A percentile compares a stretch with the other conserved stretches of the same genome.
Evolutionary conservation across 2,888 invertebrate genomes (phyloP).

Genomic region (Trilocha varians): DNA sequence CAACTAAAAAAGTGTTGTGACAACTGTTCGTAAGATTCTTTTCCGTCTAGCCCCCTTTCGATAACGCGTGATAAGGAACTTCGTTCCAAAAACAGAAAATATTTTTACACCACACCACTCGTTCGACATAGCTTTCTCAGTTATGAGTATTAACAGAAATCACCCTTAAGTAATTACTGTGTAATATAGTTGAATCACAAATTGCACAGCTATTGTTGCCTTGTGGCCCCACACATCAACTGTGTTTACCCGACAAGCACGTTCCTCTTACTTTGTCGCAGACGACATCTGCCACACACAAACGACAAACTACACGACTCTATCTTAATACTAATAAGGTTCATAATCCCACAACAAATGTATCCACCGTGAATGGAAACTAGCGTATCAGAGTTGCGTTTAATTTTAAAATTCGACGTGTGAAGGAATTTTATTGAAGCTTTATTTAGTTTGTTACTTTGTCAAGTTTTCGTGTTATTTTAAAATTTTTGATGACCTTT

Average conservation of each 20-base stretch:
- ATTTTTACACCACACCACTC: too few species aligned
- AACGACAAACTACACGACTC: slow-evolving; percentile 10
- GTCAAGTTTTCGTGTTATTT: slow-evolving; percentile 1
- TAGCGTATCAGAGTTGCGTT: slow-evolving; percentile 38
- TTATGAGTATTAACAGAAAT: slow-evolving; percentile 1
- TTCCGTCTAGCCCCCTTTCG: too few species aligned
- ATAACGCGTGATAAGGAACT: too few species aligned
- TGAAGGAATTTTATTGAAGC: slow-evolving; percentile 45
- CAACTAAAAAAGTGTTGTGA: too few species aligned
- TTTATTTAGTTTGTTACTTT: slow-evolving; percentile 28
- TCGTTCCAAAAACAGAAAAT: too few species aligned
- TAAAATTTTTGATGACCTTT: background rate
- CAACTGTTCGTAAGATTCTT: too few species aligned
- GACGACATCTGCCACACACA: slow-evolving; percentile 48
- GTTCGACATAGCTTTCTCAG: too few species aligned
- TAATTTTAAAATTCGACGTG: slow-evolving; percentile 53
- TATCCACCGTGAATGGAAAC: slow-evolving; percentile 16
- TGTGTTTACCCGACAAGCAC: slow-evolving; percentile 65
- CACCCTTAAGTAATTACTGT: slow-evolving; percentile 40
- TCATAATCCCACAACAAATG: slow-evolving; percentile 13
- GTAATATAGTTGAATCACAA: slow-evolving; percentile 64
- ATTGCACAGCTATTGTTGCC: slow-evolving; percentile 63
- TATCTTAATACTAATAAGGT: slow-evolving; percentile 25
- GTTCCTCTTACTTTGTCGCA: slow-evolving; percentile 68
- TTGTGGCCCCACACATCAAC: slow-evolving; percentile 61